Conservation (phyloP, 1,140 invertebrate species). For the Magallana gigas region DNA sequence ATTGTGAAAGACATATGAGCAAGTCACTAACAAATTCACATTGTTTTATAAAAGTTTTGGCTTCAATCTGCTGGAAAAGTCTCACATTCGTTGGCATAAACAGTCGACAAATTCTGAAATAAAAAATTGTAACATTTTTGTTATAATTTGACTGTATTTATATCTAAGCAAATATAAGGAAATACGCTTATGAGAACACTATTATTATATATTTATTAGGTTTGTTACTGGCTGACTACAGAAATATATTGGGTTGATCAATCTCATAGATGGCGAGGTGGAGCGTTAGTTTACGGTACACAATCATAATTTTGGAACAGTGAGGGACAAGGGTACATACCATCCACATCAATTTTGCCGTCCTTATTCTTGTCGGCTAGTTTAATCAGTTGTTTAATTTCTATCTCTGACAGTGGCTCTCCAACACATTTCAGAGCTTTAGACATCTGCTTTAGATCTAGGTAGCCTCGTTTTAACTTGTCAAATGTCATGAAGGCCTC, state of each 20-base stretch:
- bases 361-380: conserved; percentile 36
- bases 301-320: no score
- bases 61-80: not conserved
- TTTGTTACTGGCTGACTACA: no score
- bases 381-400: conserved; percentile 47
- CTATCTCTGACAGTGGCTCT: conserved; percentile 37
- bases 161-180: no score
- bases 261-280: no score
- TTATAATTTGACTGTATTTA: no score
- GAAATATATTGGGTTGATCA: no score
- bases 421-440: conserved; percentile 36
- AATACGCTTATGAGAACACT: no score
- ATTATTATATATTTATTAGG: no score
- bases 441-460: conserved; percentile 30
- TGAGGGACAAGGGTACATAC: not conserved
- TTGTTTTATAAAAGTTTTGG: not conserved
- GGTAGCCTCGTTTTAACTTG: conserved; percentile 1
- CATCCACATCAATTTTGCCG: conserved; percentile 48
- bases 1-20: not conserved
- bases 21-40: not conserved
- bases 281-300: no score
- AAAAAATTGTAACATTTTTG: no score
- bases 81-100: conserved; percentile 2
- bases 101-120: conserved; percentile 16
- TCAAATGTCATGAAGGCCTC: conserved; percentile 47